Base-by-base conservation (phyloP, 2,888 invertebrate species). In the Caenorhabditis parvicauda region DNA sequence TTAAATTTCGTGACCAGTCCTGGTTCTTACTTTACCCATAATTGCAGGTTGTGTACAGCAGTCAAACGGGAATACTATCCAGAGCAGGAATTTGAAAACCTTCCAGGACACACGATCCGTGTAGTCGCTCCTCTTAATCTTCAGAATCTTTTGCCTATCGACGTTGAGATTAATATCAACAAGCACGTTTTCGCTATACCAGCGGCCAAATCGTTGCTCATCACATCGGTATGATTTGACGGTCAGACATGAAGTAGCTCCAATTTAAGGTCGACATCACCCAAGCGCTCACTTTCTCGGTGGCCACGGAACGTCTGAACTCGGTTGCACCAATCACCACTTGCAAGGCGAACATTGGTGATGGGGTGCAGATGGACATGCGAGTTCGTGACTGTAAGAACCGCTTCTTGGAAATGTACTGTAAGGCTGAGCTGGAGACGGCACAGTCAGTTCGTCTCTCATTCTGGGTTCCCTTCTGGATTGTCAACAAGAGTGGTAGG, bases 401-500 rank as follows among this genome's bases (percentile, higher is more conserved):
- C 6, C 64, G 75, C 21, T 43, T 52, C 4, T 60, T 76, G 7
- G 67, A 74, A 46, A 55, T 76, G 42, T 76, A 77, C 47, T 75
- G 59, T 19, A 66, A 67, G 22, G 60, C 73, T 4, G 38, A 54
- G 28, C 42, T 72, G 5, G 67, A 60, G n/a, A 38, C 53, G 37
- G 74, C 88, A 5, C 72, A 70, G 0, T 54, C 72, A 0, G 59
- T 79, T 19, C 53, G 88, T 87, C 86, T 91, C 72, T 87, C 87
- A 21, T 86, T 94, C 25, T 89, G 88, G 46, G 89, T 90, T 2
- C 89, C 91, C 2, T 93, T 89, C 84, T 96, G 95, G 95, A 87
- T 98, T 69, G 88, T 96, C 58, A 96, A 98, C 85, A 90, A 90
- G 83, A 90, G 93, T 5, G 95, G 95, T 0, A 47, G 12, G 53